These are phyloP conservation scores for Rhizomys pruinosus DNA, from an alignment of 2,113 vertebrate species.

Conservation along the genomic window DNA sequence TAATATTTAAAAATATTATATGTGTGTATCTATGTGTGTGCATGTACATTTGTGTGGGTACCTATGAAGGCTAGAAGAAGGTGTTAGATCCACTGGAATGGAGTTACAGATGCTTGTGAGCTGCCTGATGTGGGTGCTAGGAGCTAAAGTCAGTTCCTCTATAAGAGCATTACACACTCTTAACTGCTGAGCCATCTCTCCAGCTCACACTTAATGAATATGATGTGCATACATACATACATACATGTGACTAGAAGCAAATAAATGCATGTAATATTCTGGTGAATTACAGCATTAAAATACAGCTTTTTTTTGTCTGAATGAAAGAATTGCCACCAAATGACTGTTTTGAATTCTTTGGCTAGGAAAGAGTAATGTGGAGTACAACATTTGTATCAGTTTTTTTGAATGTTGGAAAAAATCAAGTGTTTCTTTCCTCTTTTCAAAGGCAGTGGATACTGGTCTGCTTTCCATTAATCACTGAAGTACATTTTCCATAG, in stretches of 20 bases:
- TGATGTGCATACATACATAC: background rate
- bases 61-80: too few species aligned
- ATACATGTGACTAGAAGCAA: background rate
- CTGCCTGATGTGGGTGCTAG: too few species aligned
- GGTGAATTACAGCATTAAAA: background rate
- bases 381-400: constrained; percentile 13
- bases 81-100: too few species aligned
- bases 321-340: background rate
- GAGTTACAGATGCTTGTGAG: too few species aligned
- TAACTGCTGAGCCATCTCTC: too few species aligned
- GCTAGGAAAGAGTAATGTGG: background rate
- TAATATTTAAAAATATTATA: background rate
- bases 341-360: background rate
- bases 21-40: too few species aligned
- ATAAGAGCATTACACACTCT: too few species aligned
- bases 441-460: constrained; percentile 36
- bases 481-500: background rate
- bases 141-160: too few species aligned
- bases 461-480: constrained; percentile 24
- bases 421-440: background rate
- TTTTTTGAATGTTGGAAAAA: constrained; percentile 29
- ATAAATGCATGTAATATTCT: background rate
- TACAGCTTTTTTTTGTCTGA: constrained; percentile 17
- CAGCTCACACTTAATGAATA: background rate
- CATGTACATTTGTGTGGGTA: too few species aligned